Conservation (phyloP, 2,888 invertebrate species). For the Pyrrhia umbra region DNA sequence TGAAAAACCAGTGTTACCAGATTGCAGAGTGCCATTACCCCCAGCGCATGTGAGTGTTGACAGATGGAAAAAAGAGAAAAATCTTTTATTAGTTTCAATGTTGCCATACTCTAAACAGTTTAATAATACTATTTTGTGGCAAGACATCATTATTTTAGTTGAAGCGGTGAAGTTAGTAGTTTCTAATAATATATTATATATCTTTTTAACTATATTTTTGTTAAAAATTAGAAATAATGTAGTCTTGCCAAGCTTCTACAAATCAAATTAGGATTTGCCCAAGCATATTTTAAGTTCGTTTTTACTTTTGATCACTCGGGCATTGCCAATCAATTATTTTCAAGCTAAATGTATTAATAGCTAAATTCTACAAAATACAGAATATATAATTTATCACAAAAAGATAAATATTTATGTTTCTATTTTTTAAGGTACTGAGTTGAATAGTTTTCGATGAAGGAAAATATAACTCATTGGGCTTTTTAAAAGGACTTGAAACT, state of each 20-base stretch:
- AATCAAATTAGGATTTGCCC: conserved; percentile 18
- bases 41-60: conserved; percentile 87
- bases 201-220: conserved; percentile 40
- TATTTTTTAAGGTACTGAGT: neutral
- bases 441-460: conserved; percentile 51
- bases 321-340: conserved; percentile 45
- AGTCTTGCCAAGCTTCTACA: conserved; percentile 78
- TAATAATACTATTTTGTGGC: conserved; percentile 66
- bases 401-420: neutral
- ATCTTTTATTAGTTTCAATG: conserved; percentile 81
- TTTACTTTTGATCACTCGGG: conserved; percentile 37
- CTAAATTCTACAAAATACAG: conserved; percentile 28
- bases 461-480: conserved; percentile 23
- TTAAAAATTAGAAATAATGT: conserved; percentile 69
- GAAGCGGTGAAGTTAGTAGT: conserved; percentile 67
- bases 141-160: conserved; percentile 79
- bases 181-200: conserved; percentile 49
- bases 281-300: conserved; percentile 22
- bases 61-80: conserved; percentile 87
- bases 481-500: neutral
- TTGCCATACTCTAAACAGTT: conserved; percentile 61
- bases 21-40: conserved; percentile 89
- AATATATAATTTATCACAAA: neutral
- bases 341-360: conserved; percentile 40
- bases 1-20: conserved; percentile 89